Percentiles rank a stretch among this genome's conserved stretches.
phyloP scores from a whole-genome alignment of 2,113 vertebrate species.

The Nematolebias whitei region DNA sequence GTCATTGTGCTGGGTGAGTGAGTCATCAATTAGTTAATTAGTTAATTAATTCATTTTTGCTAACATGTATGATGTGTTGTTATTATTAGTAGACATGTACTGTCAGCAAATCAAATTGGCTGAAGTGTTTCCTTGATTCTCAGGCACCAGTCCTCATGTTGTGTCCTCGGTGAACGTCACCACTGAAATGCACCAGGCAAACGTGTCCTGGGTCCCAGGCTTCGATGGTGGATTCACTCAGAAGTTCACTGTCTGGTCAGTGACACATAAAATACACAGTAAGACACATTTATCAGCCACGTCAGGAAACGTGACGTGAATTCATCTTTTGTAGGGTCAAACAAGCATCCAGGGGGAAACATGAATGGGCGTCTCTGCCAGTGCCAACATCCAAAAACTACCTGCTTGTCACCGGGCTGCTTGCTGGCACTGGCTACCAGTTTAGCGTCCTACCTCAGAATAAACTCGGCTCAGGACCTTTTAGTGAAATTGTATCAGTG shows the following conservation, averaged over 20 bases:
- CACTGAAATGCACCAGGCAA: constrained; percentile 83
- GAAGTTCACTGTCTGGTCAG: constrained; percentile 94
- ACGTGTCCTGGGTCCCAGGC: constrained; percentile 91
- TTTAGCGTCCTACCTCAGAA: constrained; percentile 96
- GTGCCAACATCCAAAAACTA: constrained; percentile 84
- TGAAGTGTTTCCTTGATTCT: constrained; percentile 1
- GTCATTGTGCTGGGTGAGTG: constrained; percentile 89
- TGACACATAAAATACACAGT: constrained; percentile 16
- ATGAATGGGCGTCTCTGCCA: constrained; percentile 90
- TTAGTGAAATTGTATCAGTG: constrained; percentile 90
- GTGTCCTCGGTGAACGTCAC: constrained; percentile 83
- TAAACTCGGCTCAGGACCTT: constrained; percentile 95
- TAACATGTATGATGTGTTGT: neutral
- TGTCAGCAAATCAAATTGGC: neutral
- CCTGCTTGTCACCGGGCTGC: constrained; percentile 87
- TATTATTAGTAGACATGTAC: neutral
- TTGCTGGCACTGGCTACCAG: constrained; percentile 87
- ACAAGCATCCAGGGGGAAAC: constrained; percentile 83
- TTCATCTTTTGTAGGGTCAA: constrained; percentile 80
- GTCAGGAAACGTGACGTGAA: neutral
- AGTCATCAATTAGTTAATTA: too few species aligned
- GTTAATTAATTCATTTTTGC: neutral
- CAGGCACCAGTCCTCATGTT: constrained; percentile 93
- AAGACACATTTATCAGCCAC: neutral
- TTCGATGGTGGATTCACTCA: constrained; percentile 96